These are phyloP conservation scores for Trachelus tabidus DNA, from an alignment of 2,888 invertebrate genomes.

Conservation along the genomic window DNA sequence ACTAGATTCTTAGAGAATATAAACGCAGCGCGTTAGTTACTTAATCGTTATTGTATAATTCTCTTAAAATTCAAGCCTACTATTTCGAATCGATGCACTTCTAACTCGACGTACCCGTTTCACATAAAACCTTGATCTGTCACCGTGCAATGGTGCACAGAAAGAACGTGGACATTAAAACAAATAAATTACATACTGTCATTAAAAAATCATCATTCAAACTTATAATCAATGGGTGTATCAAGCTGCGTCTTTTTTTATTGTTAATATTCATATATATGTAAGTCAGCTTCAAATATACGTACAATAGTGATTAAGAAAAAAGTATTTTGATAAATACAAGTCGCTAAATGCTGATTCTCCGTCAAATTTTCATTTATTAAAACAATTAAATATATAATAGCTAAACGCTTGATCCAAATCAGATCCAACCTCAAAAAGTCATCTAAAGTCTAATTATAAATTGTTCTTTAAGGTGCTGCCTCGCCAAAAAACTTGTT, in stretches of 20 bases:
- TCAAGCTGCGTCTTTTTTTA: neutral
- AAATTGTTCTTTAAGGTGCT: neutral
- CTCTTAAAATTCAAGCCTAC: neutral
- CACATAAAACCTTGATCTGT: neutral
- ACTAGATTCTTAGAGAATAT: neutral
- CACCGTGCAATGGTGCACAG: neutral
- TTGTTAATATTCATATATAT: neutral
- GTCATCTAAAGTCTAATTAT: neutral
- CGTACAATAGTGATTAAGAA: neutral
- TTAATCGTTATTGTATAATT: neutral
- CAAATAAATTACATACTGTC: neutral
- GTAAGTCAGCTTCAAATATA: neutral
- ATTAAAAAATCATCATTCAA: neutral
- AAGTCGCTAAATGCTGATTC: neutral
- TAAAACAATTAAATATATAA: too few species aligned
- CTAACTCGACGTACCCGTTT: neutral
- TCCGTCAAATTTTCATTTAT: neutral
- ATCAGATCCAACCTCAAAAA: neutral
- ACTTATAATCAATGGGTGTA: neutral
- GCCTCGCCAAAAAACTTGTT: neutral
- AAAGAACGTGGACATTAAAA: neutral
- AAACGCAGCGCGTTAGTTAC: neutral
- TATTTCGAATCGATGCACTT: neutral
- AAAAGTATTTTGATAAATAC: neutral
- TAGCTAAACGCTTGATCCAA: neutral